Base-by-base conservation (phyloP, 1,140 invertebrate species). In the Pantala flavescens region DNA sequence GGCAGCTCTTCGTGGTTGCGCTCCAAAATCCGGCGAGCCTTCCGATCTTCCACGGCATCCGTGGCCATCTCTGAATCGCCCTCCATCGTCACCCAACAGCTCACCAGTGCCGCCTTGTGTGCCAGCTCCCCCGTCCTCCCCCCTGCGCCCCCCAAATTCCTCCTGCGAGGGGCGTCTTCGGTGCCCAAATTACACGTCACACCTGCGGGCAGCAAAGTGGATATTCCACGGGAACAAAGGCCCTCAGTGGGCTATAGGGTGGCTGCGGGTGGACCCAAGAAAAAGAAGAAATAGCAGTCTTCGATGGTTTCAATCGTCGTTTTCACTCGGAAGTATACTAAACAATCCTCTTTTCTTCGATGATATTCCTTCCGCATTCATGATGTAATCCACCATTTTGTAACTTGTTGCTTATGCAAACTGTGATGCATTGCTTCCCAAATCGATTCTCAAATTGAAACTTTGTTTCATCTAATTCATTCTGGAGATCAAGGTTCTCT, bases 41-140 rank as follows among this genome's bases (percentile, higher is more conserved):
- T 86, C 76, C 82, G 83, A 73, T 63, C 77, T 42, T 71, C 74
- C 23, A 70, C 73, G 28, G 73, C 63, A 28, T 70, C 42, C 70
- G 72, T 55, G 43, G 71, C 75, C 21, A 74, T 75, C 42, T 71
- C 72, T 9, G 73, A 72, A 71, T 74, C 78, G 24, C 80, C 79
- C 78, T 84, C 84, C 0, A 78, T 88, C 24, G 85, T 88, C 21
- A 86, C 86, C 14, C 63, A 78, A 2, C 87, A 89, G 76, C 79
- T 89, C 19, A 88, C 87, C 7, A 85, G 84, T 43, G 88, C 88
- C 0, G 87, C 87, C 0, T 81, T 89, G 5, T 89, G 88, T 79
- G 88, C 87, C 7, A 86, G 86, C 75, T 86, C 86, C 72, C 86
- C 88, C 0, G 87, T 86, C 10, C 82, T 89, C 71, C 84, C 77